Base-by-base conservation (phyloP, 2,113 vertebrate genomes). In the Daboia siamensis region DNA sequence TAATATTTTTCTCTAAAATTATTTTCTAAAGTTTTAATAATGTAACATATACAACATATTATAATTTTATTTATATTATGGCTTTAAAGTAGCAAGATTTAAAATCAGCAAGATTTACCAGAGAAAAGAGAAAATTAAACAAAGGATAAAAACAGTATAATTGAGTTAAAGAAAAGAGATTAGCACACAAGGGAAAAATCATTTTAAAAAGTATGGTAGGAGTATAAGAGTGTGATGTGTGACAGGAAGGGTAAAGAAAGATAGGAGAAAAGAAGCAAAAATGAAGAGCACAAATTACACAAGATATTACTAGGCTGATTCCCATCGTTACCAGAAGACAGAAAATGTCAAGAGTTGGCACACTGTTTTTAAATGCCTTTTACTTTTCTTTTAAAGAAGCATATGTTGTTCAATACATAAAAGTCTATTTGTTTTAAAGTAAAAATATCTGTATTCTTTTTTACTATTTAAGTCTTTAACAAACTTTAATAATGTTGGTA, bases 261-360 rank as follows among this genome's bases (percentile, higher is more conserved):
- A 97, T 95, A 96, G 95, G 96, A 96, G 94, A 94, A 96, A 97
- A 96, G 95, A 95, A 97, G 94, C 92, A 94, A 96, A 96, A 97
- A 97, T 10, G 92, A 97, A 97, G 95, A 96, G 94, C 96, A 96
- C 95, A 96, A 96, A 97, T 95, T 96, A 96, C 95, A 97, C 95
- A 96, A 96, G 96, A 86, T 94, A 95, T 95, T 95, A 95, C 94
- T 95, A 96, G 95, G 95, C 91, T 95, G 92, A 92, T 96, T 95
- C 93, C 97, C 94, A 93, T 96, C 91, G 55, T 93, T 93, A 54
- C 96, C 95, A 97, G 95, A 93, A 96, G 94, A 96, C 92, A 95
- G 93, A 85, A 97, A 95, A 93, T 96, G 95, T 97, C 96, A 97
- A 97, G 95, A 97, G 61, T 93, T 96, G 96, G 95, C 93, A 95